Percentiles rank a stretch among this genome's conserved stretches.
These are phyloP conservation scores for Nudaria mundana DNA, from an alignment of 2,888 invertebrate species.

Conservation along the genomic window DNA sequence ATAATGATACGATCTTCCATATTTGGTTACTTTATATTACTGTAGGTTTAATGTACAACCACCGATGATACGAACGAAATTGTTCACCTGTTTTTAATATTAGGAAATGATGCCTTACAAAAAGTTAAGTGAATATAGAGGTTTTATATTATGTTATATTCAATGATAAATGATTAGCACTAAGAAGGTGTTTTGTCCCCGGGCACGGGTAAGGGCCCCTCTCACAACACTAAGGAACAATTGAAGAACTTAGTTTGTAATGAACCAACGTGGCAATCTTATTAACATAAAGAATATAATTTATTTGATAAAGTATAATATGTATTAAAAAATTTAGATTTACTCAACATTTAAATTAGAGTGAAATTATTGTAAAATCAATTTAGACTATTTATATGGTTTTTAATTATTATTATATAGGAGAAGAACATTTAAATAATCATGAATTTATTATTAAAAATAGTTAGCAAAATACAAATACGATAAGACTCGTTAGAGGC, in stretches of 20 bases:
- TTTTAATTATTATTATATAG: conserved; percentile 81
- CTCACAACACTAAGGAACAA: conserved; percentile 75
- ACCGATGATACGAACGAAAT: conserved; percentile 67
- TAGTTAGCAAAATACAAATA: conserved; percentile 81
- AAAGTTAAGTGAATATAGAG: conserved; percentile 76
- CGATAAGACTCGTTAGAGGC: conserved; percentile 79
- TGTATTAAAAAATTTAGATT: conserved; percentile 82
- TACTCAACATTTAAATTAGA: conserved; percentile 80
- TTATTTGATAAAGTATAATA: conserved; percentile 79
- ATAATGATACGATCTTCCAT: conserved; percentile 37
- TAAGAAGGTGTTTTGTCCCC: conserved; percentile 57
- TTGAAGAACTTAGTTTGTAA: conserved; percentile 80
- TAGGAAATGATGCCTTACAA: conserved; percentile 78
- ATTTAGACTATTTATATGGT: conserved; percentile 80
- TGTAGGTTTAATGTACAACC: conserved; percentile 72
- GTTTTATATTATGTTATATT: conserved; percentile 77
- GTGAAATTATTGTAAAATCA: conserved; percentile 80
- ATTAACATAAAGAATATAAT: conserved; percentile 79
- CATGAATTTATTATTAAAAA: conserved; percentile 82
- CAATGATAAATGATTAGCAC: conserved; percentile 73
- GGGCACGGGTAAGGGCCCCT: conserved; percentile 43
- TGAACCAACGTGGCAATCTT: conserved; percentile 76
- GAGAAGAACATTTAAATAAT: conserved; percentile 76
- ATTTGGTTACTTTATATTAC: conserved; percentile 55
- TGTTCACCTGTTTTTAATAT: conserved; percentile 73